Conservation (phyloP, 1,140 invertebrate species). For the Stegodyphus dumicola region DNA sequence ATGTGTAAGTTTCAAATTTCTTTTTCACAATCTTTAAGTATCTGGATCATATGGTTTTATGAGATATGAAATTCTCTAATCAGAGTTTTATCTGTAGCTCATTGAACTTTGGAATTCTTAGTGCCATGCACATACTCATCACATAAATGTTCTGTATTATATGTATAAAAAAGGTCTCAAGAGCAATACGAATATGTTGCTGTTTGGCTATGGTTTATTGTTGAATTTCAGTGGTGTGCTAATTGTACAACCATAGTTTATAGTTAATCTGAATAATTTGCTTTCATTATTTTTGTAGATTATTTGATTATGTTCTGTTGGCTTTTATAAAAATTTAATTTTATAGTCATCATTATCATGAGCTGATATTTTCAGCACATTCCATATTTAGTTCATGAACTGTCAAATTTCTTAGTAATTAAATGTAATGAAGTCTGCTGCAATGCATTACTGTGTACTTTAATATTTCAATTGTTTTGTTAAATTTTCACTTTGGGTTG, state of each 20-base stretch:
- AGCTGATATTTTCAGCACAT: constrained; percentile 27
- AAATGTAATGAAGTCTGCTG: constrained; percentile 14
- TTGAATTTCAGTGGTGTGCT: background rate
- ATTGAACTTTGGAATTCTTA: no score
- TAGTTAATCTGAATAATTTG: constrained; percentile 11
- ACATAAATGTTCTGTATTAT: no score
- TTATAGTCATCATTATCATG: background rate
- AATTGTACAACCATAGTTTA: constrained; percentile 38
- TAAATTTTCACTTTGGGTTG: constrained; percentile 48
- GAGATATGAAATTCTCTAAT: no score
- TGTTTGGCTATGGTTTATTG: no score
- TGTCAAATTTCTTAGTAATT: background rate
- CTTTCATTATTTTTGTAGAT: constrained; percentile 35
- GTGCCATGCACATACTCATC: no score
- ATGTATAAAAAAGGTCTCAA: no score
- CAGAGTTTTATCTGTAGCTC: no score
- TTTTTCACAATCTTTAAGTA: no score
- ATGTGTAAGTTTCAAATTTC: no score
- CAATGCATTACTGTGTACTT: constrained; percentile 24
- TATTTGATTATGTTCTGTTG: constrained; percentile 42
- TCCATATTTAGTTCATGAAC: constrained; percentile 34
- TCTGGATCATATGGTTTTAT: no score
- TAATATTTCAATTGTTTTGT: constrained; percentile 36
- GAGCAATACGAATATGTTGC: no score
- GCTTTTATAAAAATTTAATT: constrained; percentile 14